Percentiles rank a stretch among this genome's conserved stretches.
phyloP scores from a whole-genome alignment of 2,113 vertebrate genomes.

The Catharus minimus region DNA sequence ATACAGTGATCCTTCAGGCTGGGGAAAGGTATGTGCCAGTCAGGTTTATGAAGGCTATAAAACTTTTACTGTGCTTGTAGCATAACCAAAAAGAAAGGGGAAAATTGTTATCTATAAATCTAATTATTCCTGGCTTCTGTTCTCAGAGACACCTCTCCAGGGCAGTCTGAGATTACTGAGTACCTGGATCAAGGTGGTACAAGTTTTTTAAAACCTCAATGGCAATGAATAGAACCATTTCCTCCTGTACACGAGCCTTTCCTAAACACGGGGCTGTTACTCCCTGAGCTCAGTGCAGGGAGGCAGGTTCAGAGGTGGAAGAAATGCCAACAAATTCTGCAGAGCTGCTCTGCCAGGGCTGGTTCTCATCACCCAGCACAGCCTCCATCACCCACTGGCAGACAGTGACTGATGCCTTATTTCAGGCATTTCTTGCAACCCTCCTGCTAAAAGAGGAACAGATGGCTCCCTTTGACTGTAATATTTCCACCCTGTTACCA shows the following conservation, averaged over 20 bases:
- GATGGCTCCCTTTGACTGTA: background rate
- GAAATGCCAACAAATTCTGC: conserved; percentile 6
- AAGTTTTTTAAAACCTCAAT: background rate
- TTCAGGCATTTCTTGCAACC: background rate
- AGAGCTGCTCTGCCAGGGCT: background rate
- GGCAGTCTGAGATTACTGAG: conserved; percentile 20
- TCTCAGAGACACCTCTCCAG: conserved; percentile 25
- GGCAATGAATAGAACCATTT: conserved; percentile 11
- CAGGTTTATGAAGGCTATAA: conserved; percentile 49
- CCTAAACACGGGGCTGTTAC: background rate
- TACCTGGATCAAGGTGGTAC: conserved; percentile 15
- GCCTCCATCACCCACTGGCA: background rate
- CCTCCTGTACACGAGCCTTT: background rate
- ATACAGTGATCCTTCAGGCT: background rate
- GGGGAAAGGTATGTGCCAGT: conserved; percentile 2
- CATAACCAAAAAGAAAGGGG: conserved; percentile 31
- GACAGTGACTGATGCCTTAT: background rate
- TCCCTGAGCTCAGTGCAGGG: background rate
- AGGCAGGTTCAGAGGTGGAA: background rate
- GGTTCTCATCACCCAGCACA: background rate
- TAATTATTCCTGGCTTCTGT: conserved; percentile 57
- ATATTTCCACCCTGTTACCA: background rate
- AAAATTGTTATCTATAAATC: conserved; percentile 26
- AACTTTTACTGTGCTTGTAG: conserved; percentile 35
- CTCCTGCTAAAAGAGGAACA: background rate